Evolutionary conservation across 2,888 invertebrate species (phyloP), one percentile per base, ranked within the genome.

Genomic region (Cephus rjabovi): DNA sequence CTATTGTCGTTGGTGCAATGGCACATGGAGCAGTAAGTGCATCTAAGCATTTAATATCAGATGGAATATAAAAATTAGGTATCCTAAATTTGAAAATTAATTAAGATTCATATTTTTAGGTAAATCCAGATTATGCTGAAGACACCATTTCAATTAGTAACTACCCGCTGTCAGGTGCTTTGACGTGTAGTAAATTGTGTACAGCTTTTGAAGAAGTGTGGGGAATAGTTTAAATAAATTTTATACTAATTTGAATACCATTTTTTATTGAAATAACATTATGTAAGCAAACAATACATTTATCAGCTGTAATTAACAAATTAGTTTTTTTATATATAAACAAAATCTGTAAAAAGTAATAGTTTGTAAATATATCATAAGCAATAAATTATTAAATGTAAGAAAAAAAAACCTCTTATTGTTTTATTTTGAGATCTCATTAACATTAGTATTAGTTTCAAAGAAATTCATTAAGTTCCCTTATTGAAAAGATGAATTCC

Each of bases 151-250:
- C 99, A 4, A 96, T 99, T 78, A 98, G 98, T 91, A 97, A 97
- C 90, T 99, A 98, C 92, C 99, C 99, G 4, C 93, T 99, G 69
- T 99, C 99, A 69, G 99, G 97, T 34, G 99, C 99, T 12, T 93
- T 99, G 79, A 96, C 99, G 0, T 99, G 99, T 92, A 96, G 97
- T 34, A 99, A 99, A 92, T 91, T 99, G 75, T 98, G 98, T 92
- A 95, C 95, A 75, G 98, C 97, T 4, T 99, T 99, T 93, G 99
- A 99, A 93, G 97, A 98, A 93, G 95, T 94, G 35, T 99, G 99
- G 99, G 94, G 93, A 82, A 93, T 97, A 84, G 92, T 95, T 79
- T 96, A 92, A 91, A 68, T 56, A 37, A 56, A n/a, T 68, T 37
- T 12, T 34, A 33, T 70, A 56, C 74, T 74, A 12, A 34, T 30